Conservation (phyloP, 2,888 invertebrate genomes). For the Heliothis peltigera region DNA sequence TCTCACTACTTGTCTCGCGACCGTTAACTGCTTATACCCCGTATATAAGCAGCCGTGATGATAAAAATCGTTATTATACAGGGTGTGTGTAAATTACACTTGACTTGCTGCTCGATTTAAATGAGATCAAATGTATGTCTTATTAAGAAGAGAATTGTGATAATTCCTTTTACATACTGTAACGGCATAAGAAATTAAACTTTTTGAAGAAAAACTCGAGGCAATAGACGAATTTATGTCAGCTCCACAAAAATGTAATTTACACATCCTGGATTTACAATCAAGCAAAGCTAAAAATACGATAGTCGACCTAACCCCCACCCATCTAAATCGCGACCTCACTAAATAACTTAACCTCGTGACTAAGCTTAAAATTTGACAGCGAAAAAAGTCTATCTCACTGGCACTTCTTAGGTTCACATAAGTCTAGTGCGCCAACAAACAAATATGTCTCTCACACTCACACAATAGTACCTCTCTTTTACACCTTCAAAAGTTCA, state of each 20-base stretch:
- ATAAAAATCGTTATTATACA: conserved; percentile 26
- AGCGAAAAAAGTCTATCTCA: conserved; percentile 27
- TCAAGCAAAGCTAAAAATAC: conserved; percentile 48
- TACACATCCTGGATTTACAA: conserved; percentile 33
- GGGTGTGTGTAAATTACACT: conserved; percentile 6
- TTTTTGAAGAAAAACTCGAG: neutral
- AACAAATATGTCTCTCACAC: conserved; percentile 24
- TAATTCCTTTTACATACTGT: neutral
- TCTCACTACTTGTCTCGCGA: conserved; percentile 62
- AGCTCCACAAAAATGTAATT: conserved; percentile 2
- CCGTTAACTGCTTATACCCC: conserved; percentile 45
- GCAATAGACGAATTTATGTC: neutral
- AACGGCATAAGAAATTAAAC: neutral
- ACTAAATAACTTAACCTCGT: conserved; percentile 38
- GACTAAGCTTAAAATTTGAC: conserved; percentile 49
- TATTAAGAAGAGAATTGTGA: neutral
- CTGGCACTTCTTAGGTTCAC: conserved; percentile 8
- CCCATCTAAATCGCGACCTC: conserved; percentile 44
- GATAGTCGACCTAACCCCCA: conserved; percentile 32
- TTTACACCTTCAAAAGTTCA: conserved; percentile 4
- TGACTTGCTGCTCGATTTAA: neutral
- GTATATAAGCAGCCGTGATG: conserved; percentile 41
- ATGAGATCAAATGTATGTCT: conserved; percentile 2
- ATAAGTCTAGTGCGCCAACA: conserved; percentile 17
- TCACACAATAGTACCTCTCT: conserved; percentile 16